Evolutionary conservation across 2,888 invertebrate genomes (phyloP), one percentile per base, ranked within the genome.

Genomic region (Parnassius apollo): DNA sequence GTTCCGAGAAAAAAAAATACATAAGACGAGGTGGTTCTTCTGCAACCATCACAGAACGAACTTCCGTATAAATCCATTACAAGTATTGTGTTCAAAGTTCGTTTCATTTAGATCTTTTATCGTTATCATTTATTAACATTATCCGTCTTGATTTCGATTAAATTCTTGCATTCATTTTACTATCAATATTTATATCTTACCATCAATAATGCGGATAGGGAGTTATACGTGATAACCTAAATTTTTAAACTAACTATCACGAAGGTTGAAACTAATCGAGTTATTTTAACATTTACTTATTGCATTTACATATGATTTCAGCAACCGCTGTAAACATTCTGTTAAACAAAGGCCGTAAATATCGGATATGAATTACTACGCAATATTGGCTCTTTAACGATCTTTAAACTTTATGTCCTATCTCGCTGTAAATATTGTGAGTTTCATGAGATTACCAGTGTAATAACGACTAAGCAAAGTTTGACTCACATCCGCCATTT

Each of bases 371-470:
- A 62, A 57, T 48, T 52, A 45, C 52, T 57, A 56, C 42, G 53
- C 57, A 52, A 62, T 53, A 44, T 62, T 61, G 61, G 49, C n/a
- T 52, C 54, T 57, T 62, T 58, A 54, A 62, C 57, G 62, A 62
- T 62, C 62, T 62, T 35, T 49, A 13, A 48, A 35, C 18, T 13
- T 57, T 52, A 25, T 62, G 54, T 58, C 49, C 48, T 35, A n/a
- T 48, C n/a, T 2, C 25, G 35, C 35, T 35, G 42, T 57, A 53
- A 62, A 53, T 52, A 53, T 44, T 44, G 22, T 10, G n/a, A 9
- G 48, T 52, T 52, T 48, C 13, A 49, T 12, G 49, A 49, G 46
- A 46, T 46, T 12, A 13, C 13, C n/a, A 49, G 9, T 49, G 13
- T 13, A 13, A 8, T 49, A 13, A 49, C 49, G 13, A 49, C 8